Conservation (phyloP, 1,140 invertebrate genomes). For the Macrocentrus cingulum region DNA sequence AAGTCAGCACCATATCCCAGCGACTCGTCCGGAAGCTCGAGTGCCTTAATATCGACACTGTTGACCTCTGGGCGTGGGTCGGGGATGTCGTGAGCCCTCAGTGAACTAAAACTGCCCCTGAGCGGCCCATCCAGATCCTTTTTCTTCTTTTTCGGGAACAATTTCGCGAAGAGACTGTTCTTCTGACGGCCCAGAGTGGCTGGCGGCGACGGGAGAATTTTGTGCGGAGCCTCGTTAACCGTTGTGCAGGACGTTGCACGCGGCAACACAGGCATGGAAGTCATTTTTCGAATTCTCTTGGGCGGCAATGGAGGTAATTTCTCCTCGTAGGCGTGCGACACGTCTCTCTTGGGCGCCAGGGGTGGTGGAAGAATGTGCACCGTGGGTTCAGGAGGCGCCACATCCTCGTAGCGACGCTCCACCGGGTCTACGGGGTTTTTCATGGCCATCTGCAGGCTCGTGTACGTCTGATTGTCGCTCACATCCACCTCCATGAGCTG, state of each 20-base stretch:
- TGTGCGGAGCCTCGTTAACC: constrained; percentile 42
- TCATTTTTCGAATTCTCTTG: constrained; percentile 71
- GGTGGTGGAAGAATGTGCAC: constrained; percentile 36
- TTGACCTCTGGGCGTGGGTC: too few relatives aligned
- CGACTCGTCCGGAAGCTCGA: constrained; percentile 42
- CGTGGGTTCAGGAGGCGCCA: constrained; percentile 34
- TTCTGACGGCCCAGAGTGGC: constrained; percentile 63
- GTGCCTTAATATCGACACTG: constrained; percentile 36
- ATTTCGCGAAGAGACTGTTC: constrained; percentile 68
- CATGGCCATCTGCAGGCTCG: constrained; percentile 82
- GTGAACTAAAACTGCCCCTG: constrained; percentile 29
- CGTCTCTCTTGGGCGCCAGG: constrained; percentile 54
- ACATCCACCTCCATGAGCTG: constrained; percentile 63
- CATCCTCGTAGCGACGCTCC: constrained; percentile 63
- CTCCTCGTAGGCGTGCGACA: constrained; percentile 59
- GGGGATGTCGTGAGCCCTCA: too few relatives aligned
- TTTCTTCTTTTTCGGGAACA: constrained; percentile 61
- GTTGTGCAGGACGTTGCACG: constrained; percentile 53
- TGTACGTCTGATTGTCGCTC: constrained; percentile 76
- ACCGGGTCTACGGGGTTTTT: constrained; percentile 74
- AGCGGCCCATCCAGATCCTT: constrained; percentile 49
- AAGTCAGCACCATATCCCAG: constrained; percentile 61
- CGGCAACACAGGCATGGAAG: constrained; percentile 51
- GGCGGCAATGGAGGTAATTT: constrained; percentile 76
- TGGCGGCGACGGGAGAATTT: constrained; percentile 52